These are phyloP conservation scores for Molorchus minor DNA, from an alignment of 2,888 invertebrate species.

Conservation along the genomic window DNA sequence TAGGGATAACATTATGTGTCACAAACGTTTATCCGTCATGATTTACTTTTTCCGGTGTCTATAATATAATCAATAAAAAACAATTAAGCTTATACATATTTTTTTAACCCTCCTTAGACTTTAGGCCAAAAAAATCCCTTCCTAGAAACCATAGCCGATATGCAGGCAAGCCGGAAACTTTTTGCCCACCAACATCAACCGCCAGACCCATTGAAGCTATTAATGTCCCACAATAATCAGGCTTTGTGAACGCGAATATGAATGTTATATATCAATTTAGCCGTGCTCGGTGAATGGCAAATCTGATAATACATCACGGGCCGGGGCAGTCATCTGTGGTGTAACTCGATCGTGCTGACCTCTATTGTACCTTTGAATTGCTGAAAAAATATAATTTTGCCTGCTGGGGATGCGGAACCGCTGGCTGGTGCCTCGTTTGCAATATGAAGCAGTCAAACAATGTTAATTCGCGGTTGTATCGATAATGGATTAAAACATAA, in stretches of 20 bases:
- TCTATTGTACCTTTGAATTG: constrained; percentile 37
- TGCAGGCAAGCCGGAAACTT: constrained; percentile 7
- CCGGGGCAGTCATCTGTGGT: constrained; percentile 47
- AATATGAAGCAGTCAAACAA: too few relatives aligned
- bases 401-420: background rate
- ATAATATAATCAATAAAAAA: too few relatives aligned
- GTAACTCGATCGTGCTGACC: constrained; percentile 43
- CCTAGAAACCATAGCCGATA: too few relatives aligned
- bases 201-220: constrained; percentile 49
- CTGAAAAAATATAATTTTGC: constrained; percentile 19
- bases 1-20: too few relatives aligned
- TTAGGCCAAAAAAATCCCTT: too few relatives aligned
- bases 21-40: too few relatives aligned
- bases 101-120: too few relatives aligned
- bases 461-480: too few relatives aligned
- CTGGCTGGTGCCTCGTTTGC: too few relatives aligned
- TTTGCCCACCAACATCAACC: constrained; percentile 9
- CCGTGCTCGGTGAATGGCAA: constrained; percentile 53
- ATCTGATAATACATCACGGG: constrained; percentile 53
- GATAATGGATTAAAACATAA: too few relatives aligned
- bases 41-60: too few relatives aligned
- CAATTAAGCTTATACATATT: too few relatives aligned
- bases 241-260: constrained; percentile 51
- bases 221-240: constrained; percentile 52
- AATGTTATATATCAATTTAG: constrained; percentile 54